Base-by-base conservation (phyloP, 2,113 vertebrate species). In the Smithornis capensis region DNA sequence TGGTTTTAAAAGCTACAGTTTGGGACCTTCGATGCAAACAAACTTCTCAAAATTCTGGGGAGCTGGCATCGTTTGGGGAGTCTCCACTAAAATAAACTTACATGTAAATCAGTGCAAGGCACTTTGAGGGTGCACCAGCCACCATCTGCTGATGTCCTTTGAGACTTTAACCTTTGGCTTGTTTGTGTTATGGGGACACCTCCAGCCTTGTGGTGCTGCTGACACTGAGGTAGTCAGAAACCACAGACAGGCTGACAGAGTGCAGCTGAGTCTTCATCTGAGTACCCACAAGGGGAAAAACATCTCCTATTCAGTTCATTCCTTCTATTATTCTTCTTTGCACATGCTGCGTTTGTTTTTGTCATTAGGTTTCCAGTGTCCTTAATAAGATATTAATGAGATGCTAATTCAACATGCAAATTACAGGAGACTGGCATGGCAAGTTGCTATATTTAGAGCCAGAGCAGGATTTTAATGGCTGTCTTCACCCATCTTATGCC, bases 371-470 rank as follows among this genome's bases (percentile, higher is more conserved):
- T 96, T 93, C 77, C 86, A 94, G 69, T 94, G 73, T 84, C 90
- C 85, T 90, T 96, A 96, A 92, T 97, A 97, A 92, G 95, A 93
- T 92, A 97, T 96, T 97, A 96, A 97, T 97, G 94, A 97, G 90
- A 96, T 97, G 96, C 94, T 96, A 97, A 96, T 96, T 96, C 93
- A 93, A 96, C 93, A 96, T 91, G 94, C 92, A 97, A 97, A 97
- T 97, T 93, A 93, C 88, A 93, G 96, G 93, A 97, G 95, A 95
- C 86, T 94, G 92, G 88, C 94, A 95, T 92, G 88, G 64, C 82
- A 96, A 74, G 84, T 91, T 95, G 86, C 95, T 97, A 95, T 96
- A 97, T 97, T 96, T 96, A 96, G 95, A 92, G 69, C 11, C 57
- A 94, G 86, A 90, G 81, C 23, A 84, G 69, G 83, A 93, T 93